Evolutionary conservation across 2,888 invertebrate genomes (phyloP).

Genomic region (Tineola bisselliella): DNA sequence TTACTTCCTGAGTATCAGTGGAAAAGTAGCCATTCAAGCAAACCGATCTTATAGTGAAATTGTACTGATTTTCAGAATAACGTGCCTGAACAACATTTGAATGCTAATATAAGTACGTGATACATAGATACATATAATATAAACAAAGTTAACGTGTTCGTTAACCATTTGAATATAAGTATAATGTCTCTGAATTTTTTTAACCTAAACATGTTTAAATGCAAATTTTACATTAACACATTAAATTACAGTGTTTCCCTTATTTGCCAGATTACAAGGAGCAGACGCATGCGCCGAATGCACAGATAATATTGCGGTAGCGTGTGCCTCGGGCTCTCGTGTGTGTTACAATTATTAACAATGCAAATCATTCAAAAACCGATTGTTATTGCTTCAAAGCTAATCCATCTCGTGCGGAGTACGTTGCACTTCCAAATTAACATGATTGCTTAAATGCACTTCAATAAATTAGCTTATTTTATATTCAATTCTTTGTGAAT

Average conservation of each 20-base stretch:
- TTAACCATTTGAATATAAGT: no score
- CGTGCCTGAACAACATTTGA: no score
- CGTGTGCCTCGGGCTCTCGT: slow-evolving; percentile 55
- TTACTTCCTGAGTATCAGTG: no score
- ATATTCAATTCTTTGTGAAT: background rate
- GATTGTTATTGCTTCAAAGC: slow-evolving; percentile 18
- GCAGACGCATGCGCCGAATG: slow-evolving; percentile 19
- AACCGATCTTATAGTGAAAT: no score
- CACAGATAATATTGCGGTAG: slow-evolving; percentile 42
- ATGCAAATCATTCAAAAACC: slow-evolving; percentile 38
- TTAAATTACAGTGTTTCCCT: slow-evolving; percentile 12
- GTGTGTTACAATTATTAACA: slow-evolving; percentile 53
- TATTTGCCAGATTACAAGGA: background rate
- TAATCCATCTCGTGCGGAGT: slow-evolving; percentile 35
- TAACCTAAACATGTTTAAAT: no score
- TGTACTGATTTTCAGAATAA: no score
- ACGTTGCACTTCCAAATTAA: slow-evolving; percentile 32
- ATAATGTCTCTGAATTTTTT: no score
- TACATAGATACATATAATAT: no score
- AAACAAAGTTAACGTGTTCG: no score
- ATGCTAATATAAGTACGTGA: no score
- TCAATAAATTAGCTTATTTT: background rate
- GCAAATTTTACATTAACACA: background rate
- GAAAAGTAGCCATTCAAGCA: no score
- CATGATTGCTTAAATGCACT: background rate